Evolutionary conservation across 1,140 invertebrate genomes (phyloP).

Genomic region (Diploscapter pachys): DNA sequence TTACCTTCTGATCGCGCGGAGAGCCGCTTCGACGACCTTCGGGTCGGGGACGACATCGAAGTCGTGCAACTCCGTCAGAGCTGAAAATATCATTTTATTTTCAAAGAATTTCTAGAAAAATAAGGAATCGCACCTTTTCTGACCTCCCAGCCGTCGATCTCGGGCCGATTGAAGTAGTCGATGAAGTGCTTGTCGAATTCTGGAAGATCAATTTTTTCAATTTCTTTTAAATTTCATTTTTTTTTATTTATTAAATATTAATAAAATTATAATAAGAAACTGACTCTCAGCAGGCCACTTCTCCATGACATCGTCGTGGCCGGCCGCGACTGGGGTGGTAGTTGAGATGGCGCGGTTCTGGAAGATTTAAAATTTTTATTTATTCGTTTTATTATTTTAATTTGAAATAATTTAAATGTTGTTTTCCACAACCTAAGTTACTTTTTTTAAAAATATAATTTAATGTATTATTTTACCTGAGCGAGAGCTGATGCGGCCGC

Average conservation of each 20-base stretch:
- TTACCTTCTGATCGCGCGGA: slow-evolving; percentile 76
- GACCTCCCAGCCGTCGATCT: slow-evolving; percentile 94
- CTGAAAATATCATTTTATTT: slow-evolving; percentile 30
- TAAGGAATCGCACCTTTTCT: slow-evolving; percentile 62
- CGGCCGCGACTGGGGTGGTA: slow-evolving; percentile 27
- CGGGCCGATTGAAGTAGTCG: slow-evolving; percentile 76
- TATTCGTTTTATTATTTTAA: too few relatives aligned
- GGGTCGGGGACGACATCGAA: slow-evolving; percentile 89
- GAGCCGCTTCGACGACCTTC: slow-evolving; percentile 81
- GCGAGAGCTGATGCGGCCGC: neutral
- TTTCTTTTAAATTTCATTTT: too few relatives aligned
- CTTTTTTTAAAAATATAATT: neutral
- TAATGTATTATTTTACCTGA: too few relatives aligned
- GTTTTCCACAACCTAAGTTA: neutral
- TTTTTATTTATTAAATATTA: too few relatives aligned
- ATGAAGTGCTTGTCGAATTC: slow-evolving; percentile 59
- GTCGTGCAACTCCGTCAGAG: slow-evolving; percentile 50
- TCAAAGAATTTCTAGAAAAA: too few relatives aligned
- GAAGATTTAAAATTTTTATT: too few relatives aligned
- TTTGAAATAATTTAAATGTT: neutral
- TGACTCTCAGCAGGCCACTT: slow-evolving; percentile 58
- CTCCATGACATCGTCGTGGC: slow-evolving; percentile 56
- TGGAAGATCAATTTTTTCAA: slow-evolving; percentile 15
- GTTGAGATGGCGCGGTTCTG: slow-evolving; percentile 34
- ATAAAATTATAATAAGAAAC: slow-evolving; percentile 17